A percentile compares a stretch with the other conserved stretches of the same genome.
phyloP scores from a whole-genome alignment of 1,140 invertebrate genomes.

The Drosophila nigromelanica region DNA sequence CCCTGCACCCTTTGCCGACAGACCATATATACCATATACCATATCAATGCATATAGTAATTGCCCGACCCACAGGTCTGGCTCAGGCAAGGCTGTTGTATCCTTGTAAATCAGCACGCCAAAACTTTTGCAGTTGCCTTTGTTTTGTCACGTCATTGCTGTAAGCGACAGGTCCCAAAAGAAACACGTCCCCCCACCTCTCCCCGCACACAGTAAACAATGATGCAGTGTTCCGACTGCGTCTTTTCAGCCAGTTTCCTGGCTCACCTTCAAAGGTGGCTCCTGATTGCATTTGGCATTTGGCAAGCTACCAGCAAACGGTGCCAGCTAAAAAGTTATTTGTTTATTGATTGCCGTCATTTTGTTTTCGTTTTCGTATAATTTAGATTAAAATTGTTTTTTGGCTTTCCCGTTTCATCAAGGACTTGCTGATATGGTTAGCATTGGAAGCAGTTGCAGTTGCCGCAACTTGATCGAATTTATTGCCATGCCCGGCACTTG shows the following conservation, averaged over 20 bases:
- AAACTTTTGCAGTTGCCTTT: constrained; percentile 44
- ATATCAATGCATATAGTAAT: constrained; percentile 35
- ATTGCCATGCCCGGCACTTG: background rate
- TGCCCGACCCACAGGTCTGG: constrained; percentile 9
- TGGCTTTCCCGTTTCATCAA: constrained; percentile 24
- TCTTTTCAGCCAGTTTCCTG: constrained; percentile 29
- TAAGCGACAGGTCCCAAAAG: constrained; percentile 10
- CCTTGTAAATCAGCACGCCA: constrained; percentile 52
- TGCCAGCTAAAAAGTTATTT: constrained; percentile 49
- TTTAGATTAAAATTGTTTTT: constrained; percentile 35
- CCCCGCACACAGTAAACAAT: constrained; percentile 4
- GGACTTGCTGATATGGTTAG: constrained; percentile 37
- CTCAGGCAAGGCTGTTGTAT: constrained; percentile 48
- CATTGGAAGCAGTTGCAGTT: constrained; percentile 22
- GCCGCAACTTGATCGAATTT: constrained; percentile 30
- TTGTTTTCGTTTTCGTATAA: constrained; percentile 38
- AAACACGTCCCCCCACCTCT: background rate
- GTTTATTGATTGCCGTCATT: constrained; percentile 52
- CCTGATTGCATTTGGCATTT: constrained; percentile 40
- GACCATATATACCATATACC: constrained; percentile 16
- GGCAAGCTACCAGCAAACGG: constrained; percentile 37
- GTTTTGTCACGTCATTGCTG: constrained; percentile 55
- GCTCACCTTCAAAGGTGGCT: constrained; percentile 23
- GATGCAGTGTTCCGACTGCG: constrained; percentile 21
- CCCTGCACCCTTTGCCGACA: background rate